Percentiles rank a stretch among this genome's conserved stretches.
phyloP scores from a whole-genome alignment of 2,797 vertebrate genomes.

The Macrochelys suwanniensis region DNA sequence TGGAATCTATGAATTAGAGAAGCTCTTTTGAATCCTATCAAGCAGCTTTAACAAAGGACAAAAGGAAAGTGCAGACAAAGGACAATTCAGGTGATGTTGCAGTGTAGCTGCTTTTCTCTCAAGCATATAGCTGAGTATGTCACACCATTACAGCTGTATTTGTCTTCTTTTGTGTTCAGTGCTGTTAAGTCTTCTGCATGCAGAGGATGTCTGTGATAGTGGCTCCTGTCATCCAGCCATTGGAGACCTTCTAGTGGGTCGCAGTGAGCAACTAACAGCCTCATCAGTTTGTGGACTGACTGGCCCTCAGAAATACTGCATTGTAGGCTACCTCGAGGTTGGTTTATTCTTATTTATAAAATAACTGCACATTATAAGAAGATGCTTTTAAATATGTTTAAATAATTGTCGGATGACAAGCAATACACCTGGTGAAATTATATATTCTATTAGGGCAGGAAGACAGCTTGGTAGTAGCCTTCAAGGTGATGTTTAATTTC shows the following conservation, averaged over 20 bases:
- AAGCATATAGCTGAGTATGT: not conserved
- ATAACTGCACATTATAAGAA: not conserved
- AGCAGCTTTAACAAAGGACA: not conserved
- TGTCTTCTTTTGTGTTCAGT: constrained; percentile 62
- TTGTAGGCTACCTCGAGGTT: constrained; percentile 92
- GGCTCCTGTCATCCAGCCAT: constrained; percentile 83
- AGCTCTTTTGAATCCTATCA: not conserved
- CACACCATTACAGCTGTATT: not conserved
- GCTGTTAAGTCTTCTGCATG: constrained; percentile 68
- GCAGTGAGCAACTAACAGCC: constrained; percentile 83
- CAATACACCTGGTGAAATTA: not conserved
- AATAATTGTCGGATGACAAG: not conserved
- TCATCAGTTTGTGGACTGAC: constrained; percentile 89
- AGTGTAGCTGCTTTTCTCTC: not conserved
- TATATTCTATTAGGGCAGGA: not conserved
- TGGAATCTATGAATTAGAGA: not conserved
- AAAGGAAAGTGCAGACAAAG: constrained; percentile 17
- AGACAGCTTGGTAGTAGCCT: not conserved
- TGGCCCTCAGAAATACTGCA: constrained; percentile 89
- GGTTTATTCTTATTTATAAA: constrained; percentile 47
- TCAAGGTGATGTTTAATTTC: not conserved
- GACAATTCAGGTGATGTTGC: not conserved
- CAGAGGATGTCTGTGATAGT: constrained; percentile 79
- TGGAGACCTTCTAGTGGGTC: constrained; percentile 89
- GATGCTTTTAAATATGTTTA: constrained; percentile 2